Evolutionary conservation across 2,888 invertebrate species (phyloP).

Genomic region (Xestobium rufovillosum): DNA sequence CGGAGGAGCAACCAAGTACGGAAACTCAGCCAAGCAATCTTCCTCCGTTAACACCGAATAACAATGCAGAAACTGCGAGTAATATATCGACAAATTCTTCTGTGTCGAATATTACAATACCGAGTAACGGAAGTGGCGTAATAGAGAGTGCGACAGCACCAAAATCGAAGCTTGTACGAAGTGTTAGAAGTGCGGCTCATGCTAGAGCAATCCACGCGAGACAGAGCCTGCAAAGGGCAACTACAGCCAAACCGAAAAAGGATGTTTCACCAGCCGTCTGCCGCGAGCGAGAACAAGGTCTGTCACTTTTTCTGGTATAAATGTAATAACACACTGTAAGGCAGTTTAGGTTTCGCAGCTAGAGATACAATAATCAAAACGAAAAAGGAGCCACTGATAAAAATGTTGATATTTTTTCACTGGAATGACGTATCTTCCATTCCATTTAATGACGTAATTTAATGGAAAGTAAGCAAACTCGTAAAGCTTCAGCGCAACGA

Average conservation of each 20-base stretch:
- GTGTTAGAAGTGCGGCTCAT: conserved; percentile 48
- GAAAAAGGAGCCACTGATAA: no score
- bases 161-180: conserved; percentile 31
- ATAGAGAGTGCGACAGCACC: no score
- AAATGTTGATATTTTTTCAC: no score
- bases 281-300: conserved; percentile 68
- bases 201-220: conserved; percentile 45
- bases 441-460: no score
- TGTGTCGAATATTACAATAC: conserved; percentile 15
- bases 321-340: no score
- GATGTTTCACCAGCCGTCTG: conserved; percentile 47
- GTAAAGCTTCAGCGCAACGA: no score
- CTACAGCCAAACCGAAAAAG: conserved; percentile 57
- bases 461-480: no score
- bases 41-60: no score
- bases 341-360: no score
- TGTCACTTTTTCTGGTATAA: no score
- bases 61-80: conserved; percentile 26
- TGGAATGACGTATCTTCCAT: no score
- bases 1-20: conserved; percentile 4
- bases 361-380: no score
- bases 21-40: conserved; percentile 17
- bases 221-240: conserved; percentile 45
- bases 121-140: neutral
- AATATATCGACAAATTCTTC: conserved; percentile 27